phyloP scores from a whole-genome alignment of 1,140 invertebrate genomes.

The Calliopsis andreniformis region DNA sequence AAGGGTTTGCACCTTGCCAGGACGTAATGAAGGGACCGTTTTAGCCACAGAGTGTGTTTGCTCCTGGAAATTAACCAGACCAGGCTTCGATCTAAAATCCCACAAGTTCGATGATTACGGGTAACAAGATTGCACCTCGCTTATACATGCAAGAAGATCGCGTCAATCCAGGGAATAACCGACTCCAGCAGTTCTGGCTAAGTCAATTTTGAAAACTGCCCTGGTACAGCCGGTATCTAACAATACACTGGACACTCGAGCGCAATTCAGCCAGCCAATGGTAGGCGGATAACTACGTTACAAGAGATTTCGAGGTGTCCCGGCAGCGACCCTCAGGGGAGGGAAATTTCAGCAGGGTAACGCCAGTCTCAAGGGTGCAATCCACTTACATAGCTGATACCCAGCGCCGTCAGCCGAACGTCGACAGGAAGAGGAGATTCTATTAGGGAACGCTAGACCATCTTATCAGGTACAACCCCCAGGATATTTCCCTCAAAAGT shows the following conservation, averaged over 20 bases:
- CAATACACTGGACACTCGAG: slow-evolving; percentile 35
- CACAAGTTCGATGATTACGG: not conserved
- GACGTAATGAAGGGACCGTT: too few relatives aligned
- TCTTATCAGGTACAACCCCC: slow-evolving; percentile 20
- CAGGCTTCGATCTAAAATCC: not conserved
- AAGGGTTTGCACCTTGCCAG: too few relatives aligned
- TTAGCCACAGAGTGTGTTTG: too few relatives aligned
- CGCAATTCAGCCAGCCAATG: slow-evolving; percentile 44
- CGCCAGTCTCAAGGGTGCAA: slow-evolving; percentile 46
- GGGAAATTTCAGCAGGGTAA: slow-evolving; percentile 52
- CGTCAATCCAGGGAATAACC: slow-evolving; percentile 35
- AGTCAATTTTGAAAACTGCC: slow-evolving; percentile 47
- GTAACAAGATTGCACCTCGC: not conserved
- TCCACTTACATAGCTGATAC: slow-evolving; percentile 61
- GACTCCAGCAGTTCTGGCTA: not conserved
- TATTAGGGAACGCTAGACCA: slow-evolving; percentile 51
- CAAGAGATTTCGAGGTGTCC: slow-evolving; percentile 32
- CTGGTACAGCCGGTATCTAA: not conserved
- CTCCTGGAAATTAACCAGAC: too few relatives aligned
- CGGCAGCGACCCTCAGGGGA: not conserved
- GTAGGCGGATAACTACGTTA: slow-evolving; percentile 54
- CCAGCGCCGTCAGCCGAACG: slow-evolving; percentile 11
- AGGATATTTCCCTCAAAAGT: slow-evolving; percentile 18
- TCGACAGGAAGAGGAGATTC: slow-evolving; percentile 37
- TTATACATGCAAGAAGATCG: not conserved